Percentiles rank a stretch among this genome's conserved stretches.
phyloP scores from a whole-genome alignment of 2,888 invertebrate genomes.

The Scotopteryx bipunctaria region DNA sequence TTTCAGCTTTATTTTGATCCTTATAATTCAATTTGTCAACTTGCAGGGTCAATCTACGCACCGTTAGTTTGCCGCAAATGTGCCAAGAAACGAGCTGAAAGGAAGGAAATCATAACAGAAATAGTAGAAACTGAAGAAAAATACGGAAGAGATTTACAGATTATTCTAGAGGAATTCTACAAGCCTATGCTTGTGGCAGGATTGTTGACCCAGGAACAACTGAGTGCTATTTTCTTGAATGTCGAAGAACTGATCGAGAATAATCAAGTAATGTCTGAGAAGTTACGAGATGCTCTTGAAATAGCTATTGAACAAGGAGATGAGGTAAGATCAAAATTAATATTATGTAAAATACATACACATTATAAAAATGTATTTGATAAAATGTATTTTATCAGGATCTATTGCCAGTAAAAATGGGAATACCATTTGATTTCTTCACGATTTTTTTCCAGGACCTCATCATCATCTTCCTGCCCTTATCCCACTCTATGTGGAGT shows the following conservation, averaged over 20 bases:
- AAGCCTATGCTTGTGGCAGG: slow-evolving; percentile 97
- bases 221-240: slow-evolving; percentile 96
- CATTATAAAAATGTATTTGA: no score
- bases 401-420: no score
- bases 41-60: slow-evolving; percentile 87
- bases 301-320: slow-evolving; percentile 92
- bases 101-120: slow-evolving; percentile 97
- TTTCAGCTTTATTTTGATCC: background rate
- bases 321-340: no score
- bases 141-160: slow-evolving; percentile 95
- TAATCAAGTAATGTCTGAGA: slow-evolving; percentile 92
- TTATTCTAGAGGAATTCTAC: slow-evolving; percentile 96
- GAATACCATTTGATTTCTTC: no score
- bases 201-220: slow-evolving; percentile 94
- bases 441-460: no score
- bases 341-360: no score
- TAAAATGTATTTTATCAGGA: no score
- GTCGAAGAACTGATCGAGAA: slow-evolving; percentile 95
- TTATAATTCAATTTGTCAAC: slow-evolving; percentile 21
- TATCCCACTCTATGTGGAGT: no score
- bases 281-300: slow-evolving; percentile 93
- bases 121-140: slow-evolving; percentile 98
- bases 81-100: slow-evolving; percentile 92
- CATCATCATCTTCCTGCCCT: no score
- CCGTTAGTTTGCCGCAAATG: slow-evolving; percentile 94